Conservation (phyloP, 2,113 vertebrate genomes). For the Turdus rufiventris region DNA sequence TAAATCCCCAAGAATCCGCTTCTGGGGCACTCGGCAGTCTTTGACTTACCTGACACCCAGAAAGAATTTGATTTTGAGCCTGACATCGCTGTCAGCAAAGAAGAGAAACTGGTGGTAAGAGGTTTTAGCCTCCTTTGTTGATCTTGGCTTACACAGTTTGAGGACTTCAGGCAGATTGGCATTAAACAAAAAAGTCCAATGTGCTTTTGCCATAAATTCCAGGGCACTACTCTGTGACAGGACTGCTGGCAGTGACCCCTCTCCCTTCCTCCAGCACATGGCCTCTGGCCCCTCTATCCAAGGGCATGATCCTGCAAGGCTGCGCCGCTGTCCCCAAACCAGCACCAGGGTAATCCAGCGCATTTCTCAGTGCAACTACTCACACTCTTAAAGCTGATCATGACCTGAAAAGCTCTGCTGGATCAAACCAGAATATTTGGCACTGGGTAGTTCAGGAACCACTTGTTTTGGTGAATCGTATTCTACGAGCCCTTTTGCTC, state of each 20-base stretch:
- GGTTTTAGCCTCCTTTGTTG: constrained; percentile 6
- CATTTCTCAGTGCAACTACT: background rate
- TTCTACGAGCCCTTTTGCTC: background rate
- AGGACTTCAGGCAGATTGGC: background rate
- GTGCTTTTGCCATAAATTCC: constrained; percentile 2
- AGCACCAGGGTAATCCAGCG: background rate
- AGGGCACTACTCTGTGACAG: background rate
- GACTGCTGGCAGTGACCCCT: background rate
- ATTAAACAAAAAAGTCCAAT: background rate
- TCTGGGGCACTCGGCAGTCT: background rate
- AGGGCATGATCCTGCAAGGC: background rate
- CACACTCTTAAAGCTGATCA: background rate
- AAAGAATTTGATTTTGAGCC: constrained; percentile 25
- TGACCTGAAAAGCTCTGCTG: constrained; percentile 31
- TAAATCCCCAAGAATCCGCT: constrained; percentile 42
- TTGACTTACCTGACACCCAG: constrained; percentile 36
- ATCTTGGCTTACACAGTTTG: background rate
- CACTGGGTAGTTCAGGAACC: background rate
- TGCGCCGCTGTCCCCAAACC: background rate
- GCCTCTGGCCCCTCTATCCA: background rate
- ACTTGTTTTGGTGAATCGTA: background rate
- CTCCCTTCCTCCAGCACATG: background rate
- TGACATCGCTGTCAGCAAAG: background rate
- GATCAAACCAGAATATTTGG: constrained; percentile 18
- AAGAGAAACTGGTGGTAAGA: background rate